A percentile compares a stretch with the other conserved stretches of the same genome.
These are phyloP conservation scores for Lagria hirta DNA, from an alignment of 2,888 invertebrate genomes.

Conservation along the genomic window DNA sequence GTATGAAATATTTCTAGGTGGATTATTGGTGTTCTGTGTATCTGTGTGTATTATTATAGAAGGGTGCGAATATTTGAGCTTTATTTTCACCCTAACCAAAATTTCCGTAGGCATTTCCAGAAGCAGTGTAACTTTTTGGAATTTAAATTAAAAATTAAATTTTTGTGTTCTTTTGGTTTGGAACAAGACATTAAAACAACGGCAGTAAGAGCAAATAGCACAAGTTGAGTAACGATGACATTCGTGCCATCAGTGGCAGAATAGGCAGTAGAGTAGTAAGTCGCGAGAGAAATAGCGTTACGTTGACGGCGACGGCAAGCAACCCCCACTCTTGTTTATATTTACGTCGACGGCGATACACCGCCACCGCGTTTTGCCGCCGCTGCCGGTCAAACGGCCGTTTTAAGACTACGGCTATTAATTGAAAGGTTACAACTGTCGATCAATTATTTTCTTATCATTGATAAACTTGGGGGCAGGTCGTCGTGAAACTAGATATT, in stretches of 20 bases:
- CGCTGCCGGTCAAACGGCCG: slow-evolving; percentile 25
- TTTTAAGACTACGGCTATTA: slow-evolving; percentile 18
- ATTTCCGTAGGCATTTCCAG: too few species aligned
- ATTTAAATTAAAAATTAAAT: slow-evolving; percentile 15
- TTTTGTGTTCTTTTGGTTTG: slow-evolving; percentile 8
- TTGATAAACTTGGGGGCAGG: slow-evolving; percentile 49
- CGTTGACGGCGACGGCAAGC: slow-evolving; percentile 24
- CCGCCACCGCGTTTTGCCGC: slow-evolving; percentile 35
- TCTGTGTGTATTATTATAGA: too few species aligned
- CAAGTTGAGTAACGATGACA: slow-evolving; percentile 5
- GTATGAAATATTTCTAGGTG: too few species aligned
- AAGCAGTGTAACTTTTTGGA: too few species aligned
- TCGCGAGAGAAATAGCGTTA: slow-evolving; percentile 25
- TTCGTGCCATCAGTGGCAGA: slow-evolving; percentile 20
- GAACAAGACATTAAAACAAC: slow-evolving; percentile 15
- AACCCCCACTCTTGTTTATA: slow-evolving; percentile 52
- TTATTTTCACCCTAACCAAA: too few species aligned
- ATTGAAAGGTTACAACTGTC: slow-evolving; percentile 30
- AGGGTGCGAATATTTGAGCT: too few species aligned
- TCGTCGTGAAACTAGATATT: slow-evolving; percentile 48
- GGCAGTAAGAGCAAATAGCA: slow-evolving; percentile 8
- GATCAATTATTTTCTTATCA: slow-evolving; percentile 40
- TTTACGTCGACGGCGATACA: slow-evolving; percentile 51
- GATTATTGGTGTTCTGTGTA: too few species aligned
- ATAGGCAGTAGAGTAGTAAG: slow-evolving; percentile 18